Evolutionary conservation across 2,113 vertebrate species (phyloP).

Genomic region (Herpetotheres cachinnans): DNA sequence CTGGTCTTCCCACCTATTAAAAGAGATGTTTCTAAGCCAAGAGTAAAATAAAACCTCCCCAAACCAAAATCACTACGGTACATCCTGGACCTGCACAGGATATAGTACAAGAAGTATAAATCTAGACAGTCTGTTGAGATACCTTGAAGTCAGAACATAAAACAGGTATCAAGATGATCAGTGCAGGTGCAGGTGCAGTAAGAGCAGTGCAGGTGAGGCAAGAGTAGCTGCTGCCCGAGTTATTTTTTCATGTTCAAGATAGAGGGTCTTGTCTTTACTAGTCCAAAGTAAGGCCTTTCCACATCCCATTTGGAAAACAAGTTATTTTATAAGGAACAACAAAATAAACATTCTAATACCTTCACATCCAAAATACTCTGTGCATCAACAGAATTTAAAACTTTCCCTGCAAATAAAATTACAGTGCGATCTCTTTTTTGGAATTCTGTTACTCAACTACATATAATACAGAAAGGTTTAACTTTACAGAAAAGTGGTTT

Average conservation of each 20-base stretch:
- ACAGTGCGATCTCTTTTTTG: neutral
- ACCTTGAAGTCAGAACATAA: neutral
- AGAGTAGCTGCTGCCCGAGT: neutral
- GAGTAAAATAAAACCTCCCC: neutral
- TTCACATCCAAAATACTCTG: neutral
- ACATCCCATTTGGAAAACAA: neutral
- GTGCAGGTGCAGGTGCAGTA: neutral
- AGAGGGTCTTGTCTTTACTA: neutral
- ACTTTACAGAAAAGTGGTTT: neutral
- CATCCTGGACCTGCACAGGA: neutral
- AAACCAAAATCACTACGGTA: neutral
- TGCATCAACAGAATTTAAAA: neutral
- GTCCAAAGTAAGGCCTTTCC: neutral
- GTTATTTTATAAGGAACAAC: neutral
- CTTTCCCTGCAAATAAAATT: neutral
- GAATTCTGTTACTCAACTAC: neutral
- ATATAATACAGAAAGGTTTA: neutral
- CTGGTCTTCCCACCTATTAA: neutral
- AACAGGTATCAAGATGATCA: neutral
- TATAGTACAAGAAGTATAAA: neutral
- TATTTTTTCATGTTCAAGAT: neutral
- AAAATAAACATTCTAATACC: neutral
- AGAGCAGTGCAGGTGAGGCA: neutral
- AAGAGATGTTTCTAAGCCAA: neutral
- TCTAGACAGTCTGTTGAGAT: neutral